Conservation (phyloP, 2,113 vertebrate species). For the Peromyscus maniculatus region DNA sequence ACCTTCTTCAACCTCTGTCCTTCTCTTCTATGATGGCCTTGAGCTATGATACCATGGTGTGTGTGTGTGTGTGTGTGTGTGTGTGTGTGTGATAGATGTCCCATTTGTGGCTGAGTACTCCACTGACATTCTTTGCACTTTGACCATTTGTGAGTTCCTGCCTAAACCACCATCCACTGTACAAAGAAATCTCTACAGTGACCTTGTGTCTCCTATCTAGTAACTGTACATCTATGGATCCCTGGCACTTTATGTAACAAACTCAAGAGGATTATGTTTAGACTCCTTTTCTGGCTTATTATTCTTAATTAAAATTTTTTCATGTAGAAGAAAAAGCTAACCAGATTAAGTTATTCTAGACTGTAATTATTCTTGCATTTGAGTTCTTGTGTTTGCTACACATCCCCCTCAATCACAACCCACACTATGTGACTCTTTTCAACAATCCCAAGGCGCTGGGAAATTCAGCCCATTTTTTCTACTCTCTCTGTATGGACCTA, state of each 20-base stretch:
- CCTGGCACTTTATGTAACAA: slow-evolving; percentile 1
- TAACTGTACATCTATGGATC: background rate
- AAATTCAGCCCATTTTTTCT: slow-evolving; percentile 58
- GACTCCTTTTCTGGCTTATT: slow-evolving; percentile 32
- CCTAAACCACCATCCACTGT: background rate
- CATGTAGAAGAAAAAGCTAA: slow-evolving; percentile 5
- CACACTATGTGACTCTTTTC: slow-evolving; percentile 37
- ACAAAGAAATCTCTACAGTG: background rate
- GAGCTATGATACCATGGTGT: background rate
- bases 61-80: background rate
- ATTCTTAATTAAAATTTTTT: slow-evolving; percentile 5
- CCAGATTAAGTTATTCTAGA: background rate
- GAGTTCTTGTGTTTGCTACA: background rate
- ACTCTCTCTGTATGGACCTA: slow-evolving; percentile 72
- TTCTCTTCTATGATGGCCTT: background rate
- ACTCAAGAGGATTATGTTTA: slow-evolving; percentile 12
- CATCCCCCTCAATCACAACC: background rate
- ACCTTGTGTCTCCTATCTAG: slow-evolving; percentile 4
- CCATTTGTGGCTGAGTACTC: background rate
- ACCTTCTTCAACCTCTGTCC: background rate
- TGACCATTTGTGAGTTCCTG: background rate
- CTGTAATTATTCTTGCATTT: slow-evolving; percentile 33
- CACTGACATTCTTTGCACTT: background rate
- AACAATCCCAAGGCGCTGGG: slow-evolving; percentile 63
- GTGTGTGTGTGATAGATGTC: background rate